These are phyloP conservation scores for Aphis gossypii DNA, from an alignment of 1,140 invertebrate species.

Conservation along the genomic window DNA sequence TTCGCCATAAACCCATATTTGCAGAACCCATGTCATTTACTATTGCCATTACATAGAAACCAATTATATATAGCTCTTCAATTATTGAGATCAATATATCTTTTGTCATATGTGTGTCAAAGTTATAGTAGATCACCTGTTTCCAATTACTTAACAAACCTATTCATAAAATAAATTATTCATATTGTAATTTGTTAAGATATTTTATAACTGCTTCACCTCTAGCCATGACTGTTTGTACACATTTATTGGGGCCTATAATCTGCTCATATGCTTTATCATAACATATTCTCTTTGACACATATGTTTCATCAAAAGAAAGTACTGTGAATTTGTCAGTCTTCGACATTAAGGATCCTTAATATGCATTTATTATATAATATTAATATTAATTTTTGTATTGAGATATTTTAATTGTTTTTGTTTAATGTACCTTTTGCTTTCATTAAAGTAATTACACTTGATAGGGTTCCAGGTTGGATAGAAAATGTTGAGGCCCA, in stretches of 20 bases:
- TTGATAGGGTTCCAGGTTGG: neutral
- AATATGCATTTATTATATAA: neutral
- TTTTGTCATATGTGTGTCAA: neutral
- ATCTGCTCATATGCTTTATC: conserved; percentile 40
- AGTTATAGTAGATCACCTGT: neutral
- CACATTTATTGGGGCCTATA: neutral
- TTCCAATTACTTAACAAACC: neutral
- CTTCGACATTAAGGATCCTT: neutral
- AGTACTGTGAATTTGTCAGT: neutral
- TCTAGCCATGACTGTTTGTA: neutral
- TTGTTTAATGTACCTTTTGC: conserved; percentile 3
- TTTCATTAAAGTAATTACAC: conserved; percentile 11
- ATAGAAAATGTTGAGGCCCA: neutral
- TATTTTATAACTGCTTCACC: neutral
- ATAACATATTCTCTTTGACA: neutral
- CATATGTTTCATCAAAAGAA: conserved; percentile 39
- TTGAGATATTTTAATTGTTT: neutral
- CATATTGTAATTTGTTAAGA: neutral
- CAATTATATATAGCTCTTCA: neutral
- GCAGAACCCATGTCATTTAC: conserved; percentile 41
- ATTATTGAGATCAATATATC: neutral
- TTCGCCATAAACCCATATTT: conserved; percentile 48
- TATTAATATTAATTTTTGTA: neutral
- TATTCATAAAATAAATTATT: neutral
- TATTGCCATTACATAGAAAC: neutral